A percentile compares a stretch with the other conserved stretches of the same genome.
These are phyloP conservation scores for Episyrphus balteatus DNA, from an alignment of 1,140 invertebrate genomes.

Conservation along the genomic window DNA sequence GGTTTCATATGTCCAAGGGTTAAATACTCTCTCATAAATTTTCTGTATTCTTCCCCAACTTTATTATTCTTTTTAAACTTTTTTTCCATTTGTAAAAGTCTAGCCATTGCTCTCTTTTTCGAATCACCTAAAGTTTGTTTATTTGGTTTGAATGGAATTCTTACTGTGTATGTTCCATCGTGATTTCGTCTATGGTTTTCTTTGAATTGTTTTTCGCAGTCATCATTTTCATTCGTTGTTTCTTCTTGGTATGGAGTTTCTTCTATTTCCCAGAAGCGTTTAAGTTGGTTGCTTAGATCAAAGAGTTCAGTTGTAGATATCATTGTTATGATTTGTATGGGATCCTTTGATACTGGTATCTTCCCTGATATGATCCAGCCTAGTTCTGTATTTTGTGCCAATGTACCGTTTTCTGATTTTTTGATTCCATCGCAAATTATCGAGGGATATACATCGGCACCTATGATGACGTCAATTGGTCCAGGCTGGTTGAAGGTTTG, in stretches of 20 bases:
- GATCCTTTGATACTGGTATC: background rate
- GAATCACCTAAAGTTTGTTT: slow-evolving; percentile 20
- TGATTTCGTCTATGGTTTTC: too few relatives aligned
- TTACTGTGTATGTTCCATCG: slow-evolving; percentile 11
- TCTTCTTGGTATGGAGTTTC: slow-evolving; percentile 3
- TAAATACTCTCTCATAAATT: slow-evolving; percentile 28
- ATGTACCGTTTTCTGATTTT: background rate
- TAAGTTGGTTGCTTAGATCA: slow-evolving; percentile 7
- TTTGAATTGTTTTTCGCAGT: slow-evolving; percentile 10
- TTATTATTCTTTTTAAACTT: slow-evolving; percentile 13
- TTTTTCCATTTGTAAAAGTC: slow-evolving; percentile 18
- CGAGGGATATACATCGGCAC: slow-evolving; percentile 12
- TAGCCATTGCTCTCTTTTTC: slow-evolving; percentile 14
- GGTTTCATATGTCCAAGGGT: slow-evolving; percentile 28
- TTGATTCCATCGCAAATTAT: slow-evolving; percentile 11
- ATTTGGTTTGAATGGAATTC: slow-evolving; percentile 10
- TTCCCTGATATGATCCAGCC: slow-evolving; percentile 12
- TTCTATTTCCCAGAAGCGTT: slow-evolving; percentile 20
- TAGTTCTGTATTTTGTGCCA: slow-evolving; percentile 8
- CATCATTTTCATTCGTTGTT: slow-evolving; percentile 3
- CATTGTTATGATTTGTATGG: background rate
- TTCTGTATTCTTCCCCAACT: slow-evolving; percentile 7
- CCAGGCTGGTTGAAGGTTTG: slow-evolving; percentile 17
- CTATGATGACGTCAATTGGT: slow-evolving; percentile 17
- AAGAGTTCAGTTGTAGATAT: background rate